Evolutionary conservation across 2,113 vertebrate species (phyloP).

Genomic region (Nerophis ophidion): DNA sequence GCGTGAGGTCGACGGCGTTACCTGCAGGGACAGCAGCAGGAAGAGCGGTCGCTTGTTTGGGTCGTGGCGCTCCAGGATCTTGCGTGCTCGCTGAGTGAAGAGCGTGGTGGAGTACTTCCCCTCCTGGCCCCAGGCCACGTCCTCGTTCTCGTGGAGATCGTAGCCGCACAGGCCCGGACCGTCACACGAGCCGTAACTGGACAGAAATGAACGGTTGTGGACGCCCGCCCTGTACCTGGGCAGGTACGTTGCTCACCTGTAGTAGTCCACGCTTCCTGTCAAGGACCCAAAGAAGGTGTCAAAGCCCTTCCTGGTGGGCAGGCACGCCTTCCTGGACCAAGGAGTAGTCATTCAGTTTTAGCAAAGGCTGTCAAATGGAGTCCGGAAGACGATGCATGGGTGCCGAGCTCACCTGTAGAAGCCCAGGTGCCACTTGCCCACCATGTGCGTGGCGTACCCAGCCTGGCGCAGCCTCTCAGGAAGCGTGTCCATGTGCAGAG

Average conservation of each 20-base stretch:
- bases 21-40: constrained; percentile 88
- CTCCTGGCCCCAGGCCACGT: constrained; percentile 82
- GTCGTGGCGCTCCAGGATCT: constrained; percentile 82
- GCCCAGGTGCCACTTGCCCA: constrained; percentile 96
- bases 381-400: background rate
- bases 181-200: constrained; percentile 82
- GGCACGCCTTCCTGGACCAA: constrained; percentile 80
- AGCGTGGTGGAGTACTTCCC: constrained; percentile 90
- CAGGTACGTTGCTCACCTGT: constrained; percentile 50
- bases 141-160: constrained; percentile 86
- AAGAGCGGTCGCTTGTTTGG: constrained; percentile 81
- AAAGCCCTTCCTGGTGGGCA: constrained; percentile 89
- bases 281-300: constrained; percentile 90
- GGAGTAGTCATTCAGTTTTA: background rate
- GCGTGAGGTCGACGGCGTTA: constrained; percentile 6
- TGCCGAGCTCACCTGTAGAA: constrained; percentile 76
- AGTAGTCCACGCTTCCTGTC: constrained; percentile 92
- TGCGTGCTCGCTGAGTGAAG: constrained; percentile 82
- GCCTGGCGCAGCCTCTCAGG: constrained; percentile 86
- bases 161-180: constrained; percentile 86
- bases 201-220: no score
- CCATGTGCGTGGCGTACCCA: constrained; percentile 90
- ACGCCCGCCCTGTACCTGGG: background rate
- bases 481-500: constrained; percentile 80
- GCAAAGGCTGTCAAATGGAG: background rate